These are phyloP conservation scores for Corythaixoides concolor DNA, from an alignment of 2,113 vertebrate genomes.

Conservation along the genomic window DNA sequence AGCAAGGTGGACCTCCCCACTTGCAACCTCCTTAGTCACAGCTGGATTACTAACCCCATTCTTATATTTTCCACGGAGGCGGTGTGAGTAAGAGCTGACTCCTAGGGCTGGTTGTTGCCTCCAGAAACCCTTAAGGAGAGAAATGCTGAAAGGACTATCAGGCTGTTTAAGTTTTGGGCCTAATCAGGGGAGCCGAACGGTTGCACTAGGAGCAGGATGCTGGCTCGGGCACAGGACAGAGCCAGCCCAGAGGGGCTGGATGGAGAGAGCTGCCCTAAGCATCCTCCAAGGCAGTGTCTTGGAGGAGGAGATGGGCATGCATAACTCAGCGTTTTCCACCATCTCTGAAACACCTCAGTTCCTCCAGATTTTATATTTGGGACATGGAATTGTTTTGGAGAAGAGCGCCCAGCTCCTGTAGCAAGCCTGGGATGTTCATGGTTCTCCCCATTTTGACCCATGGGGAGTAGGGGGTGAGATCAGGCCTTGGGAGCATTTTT, in stretches of 20 bases:
- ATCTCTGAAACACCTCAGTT: background rate
- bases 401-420: background rate
- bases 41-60: slow-evolving; percentile 8
- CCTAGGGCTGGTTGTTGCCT: background rate
- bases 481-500: background rate
- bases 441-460: background rate
- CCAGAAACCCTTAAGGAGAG: background rate
- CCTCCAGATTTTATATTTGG: background rate
- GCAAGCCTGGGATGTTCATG: background rate
- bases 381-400: background rate
- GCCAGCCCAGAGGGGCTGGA: background rate
- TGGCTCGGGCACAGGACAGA: background rate
- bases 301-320: background rate
- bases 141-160: background rate
- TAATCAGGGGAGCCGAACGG: background rate
- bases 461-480: accelerated
- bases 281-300: background rate
- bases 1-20: background rate
- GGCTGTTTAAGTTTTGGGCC: background rate
- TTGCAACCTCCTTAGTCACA: slow-evolving; percentile 39
- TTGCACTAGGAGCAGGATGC: background rate
- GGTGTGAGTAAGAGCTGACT: slow-evolving; percentile 56
- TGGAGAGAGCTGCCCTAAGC: background rate
- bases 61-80: background rate
- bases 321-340: background rate